Base-by-base conservation (phyloP, 2,113 vertebrate species). In the Xenopus laevis region DNA sequence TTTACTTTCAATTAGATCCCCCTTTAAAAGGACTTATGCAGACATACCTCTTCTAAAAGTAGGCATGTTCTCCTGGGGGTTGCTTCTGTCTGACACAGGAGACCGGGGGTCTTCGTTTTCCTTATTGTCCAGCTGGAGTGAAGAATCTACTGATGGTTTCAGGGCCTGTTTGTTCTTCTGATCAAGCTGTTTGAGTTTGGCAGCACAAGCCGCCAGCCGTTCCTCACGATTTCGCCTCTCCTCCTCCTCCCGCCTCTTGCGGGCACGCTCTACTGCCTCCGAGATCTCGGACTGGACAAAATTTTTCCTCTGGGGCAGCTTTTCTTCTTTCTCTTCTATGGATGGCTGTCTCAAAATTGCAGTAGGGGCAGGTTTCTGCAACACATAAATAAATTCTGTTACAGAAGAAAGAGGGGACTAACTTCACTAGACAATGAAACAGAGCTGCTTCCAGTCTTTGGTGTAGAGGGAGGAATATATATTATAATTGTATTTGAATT, bases 151-250 rank as follows among this genome's bases (percentile, higher is more conserved):
- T 0, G 78, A 78, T 8, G 72, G 58, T 79, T 90, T 92, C 70
- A 91, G 92, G 0, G 82, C 86, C 81, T 92, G 88, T 85, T 88
- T 95, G 30, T 89, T 95, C 71, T 97, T 99, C 83, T 98, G 95
- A 77, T 98, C 97, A 66, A 98, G 89, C 65, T 92, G 94, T 40
- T 97, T 99, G n/a, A 99, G 92, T 70, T 99, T 98, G 76, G 95
- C 97, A 0, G 97, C 97, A 0, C 97, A 98, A 50, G 97, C 97
- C 0, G 96, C 97, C 79, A 98, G 85, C 3, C 97, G 85, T 79
- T 98, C 97, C 69, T 98, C 96, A 0, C 96, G 93, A 2, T 92
- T 94, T 0, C 96, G 90, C 1, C 96, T 86, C 82, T 99, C 97
- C 78, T 98, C 97, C 76, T 98, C 97, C 58, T 98, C 97, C 0